phyloP scores from a whole-genome alignment of 2,113 vertebrate species.

The Cyphomyrus plagiostoma region DNA sequence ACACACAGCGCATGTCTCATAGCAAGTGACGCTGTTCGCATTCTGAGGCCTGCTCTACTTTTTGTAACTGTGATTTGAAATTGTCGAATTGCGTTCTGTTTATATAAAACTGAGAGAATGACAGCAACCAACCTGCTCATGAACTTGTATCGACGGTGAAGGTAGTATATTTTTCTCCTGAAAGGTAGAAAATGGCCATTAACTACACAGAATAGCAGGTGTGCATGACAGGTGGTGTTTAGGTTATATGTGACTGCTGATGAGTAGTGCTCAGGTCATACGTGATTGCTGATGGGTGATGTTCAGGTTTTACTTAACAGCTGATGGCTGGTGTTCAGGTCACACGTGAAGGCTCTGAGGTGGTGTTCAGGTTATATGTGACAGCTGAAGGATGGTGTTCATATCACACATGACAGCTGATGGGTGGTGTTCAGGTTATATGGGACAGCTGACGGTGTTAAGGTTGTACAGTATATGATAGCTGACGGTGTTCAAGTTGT shows the following conservation, averaged over 20 bases:
- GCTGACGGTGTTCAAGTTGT: not conserved
- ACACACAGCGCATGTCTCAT: not conserved
- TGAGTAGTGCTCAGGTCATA: not conserved
- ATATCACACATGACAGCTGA: not conserved
- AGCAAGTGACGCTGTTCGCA: not conserved
- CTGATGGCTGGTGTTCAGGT: not conserved
- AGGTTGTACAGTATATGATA: not conserved
- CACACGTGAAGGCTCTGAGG: not conserved
- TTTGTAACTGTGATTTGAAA: not conserved
- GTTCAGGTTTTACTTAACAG: not conserved
- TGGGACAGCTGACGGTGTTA: not conserved
- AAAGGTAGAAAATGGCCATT: constrained; percentile 76
- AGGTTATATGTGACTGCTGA: not conserved
- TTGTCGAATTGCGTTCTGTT: not conserved
- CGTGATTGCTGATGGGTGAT: not conserved
- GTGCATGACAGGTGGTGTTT: not conserved
- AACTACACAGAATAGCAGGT: constrained; percentile 68
- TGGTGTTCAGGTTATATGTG: constrained; percentile 61
- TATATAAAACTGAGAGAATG: not conserved
- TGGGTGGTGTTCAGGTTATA: not conserved
- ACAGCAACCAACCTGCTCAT: constrained; percentile 78
- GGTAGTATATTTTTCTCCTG: constrained; percentile 96
- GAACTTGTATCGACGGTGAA: constrained; percentile 84
- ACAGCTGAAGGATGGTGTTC: not conserved
- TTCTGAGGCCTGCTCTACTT: not conserved